Evolutionary conservation across 2,888 invertebrate genomes (phyloP), one percentile per base, ranked within the genome.

Genomic region (Pterobdella sp.): DNA sequence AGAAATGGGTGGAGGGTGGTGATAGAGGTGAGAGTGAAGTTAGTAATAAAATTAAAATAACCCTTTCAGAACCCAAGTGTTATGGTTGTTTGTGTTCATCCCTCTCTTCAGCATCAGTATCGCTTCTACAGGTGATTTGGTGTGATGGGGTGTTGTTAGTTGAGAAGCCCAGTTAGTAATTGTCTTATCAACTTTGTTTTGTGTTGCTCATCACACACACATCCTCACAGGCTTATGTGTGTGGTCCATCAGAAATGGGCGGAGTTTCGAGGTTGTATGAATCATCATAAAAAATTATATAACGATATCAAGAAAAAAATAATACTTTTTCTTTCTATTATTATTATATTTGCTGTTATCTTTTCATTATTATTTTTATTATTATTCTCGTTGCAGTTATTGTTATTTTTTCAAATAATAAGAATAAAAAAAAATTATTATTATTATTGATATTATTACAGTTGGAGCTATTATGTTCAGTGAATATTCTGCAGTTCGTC

Each of bases 201-300:
- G n/a, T n/a, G n/a, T n/a, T n/a, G n/a, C n/a, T n/a, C n/a, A n/a
- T n/a, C n/a, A n/a, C n/a, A n/a, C n/a, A n/a, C n/a, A n/a, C n/a
- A n/a, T n/a, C n/a, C n/a, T n/a, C 60, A 56, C 60, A 34, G 71
- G 94, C 68, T 93, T 96, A 76, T 95, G 89, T 83, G 93, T 98
- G 80, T 98, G 97, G 97, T 93, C 96, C 69, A 93, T 97, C 29
- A 94, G 96, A 85, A 95, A 97, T 85, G 96, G 97, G 83, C 88
- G 96, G 74, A 92, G 94, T 34, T 96, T 95, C 86, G 97, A 97
- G 88, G 91, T 91, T 42, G 72, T 34, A 67, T 72, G 34, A 18
- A n/a, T n/a, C n/a, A n/a, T n/a, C n/a, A n/a, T n/a, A n/a, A n/a
- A n/a, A n/a, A n/a, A n/a, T n/a, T n/a, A n/a, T n/a, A n/a, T n/a